Percentiles rank a stretch among this genome's conserved stretches.
These are phyloP conservation scores for Cataglyphis livida DNA, from an alignment of 2,888 invertebrate genomes.

Conservation along the genomic window DNA sequence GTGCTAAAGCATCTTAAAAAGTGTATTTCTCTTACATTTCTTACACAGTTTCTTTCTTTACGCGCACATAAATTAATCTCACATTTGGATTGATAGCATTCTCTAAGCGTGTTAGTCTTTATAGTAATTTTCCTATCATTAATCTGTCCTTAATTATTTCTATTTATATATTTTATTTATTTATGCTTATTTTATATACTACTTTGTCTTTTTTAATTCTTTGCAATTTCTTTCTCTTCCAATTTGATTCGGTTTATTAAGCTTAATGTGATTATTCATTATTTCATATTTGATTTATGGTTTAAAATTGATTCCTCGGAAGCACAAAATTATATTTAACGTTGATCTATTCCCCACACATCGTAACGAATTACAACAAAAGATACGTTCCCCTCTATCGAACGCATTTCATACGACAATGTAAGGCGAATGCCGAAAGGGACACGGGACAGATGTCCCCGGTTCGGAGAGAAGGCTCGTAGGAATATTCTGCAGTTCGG, in stretches of 20 bases:
- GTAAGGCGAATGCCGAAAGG: slow-evolving; percentile 10
- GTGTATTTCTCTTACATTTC: not conserved
- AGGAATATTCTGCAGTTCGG: slow-evolving; percentile 49
- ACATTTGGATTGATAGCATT: not conserved
- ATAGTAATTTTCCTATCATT: not conserved
- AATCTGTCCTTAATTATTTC: slow-evolving; percentile 4
- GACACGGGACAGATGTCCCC: slow-evolving; percentile 56
- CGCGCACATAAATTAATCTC: not conserved
- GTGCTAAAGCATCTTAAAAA: not conserved
- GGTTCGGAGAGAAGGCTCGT: slow-evolving; percentile 56
- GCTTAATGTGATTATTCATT: not conserved
- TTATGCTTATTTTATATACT: not conserved
- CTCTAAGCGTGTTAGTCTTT: not conserved
- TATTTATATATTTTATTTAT: not conserved
- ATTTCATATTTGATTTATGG: slow-evolving; percentile 14
- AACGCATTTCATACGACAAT: slow-evolving; percentile 3
- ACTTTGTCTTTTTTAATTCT: not conserved
- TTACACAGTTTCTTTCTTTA: no score
- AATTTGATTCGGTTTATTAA: slow-evolving; percentile 8
- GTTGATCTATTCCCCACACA: not conserved
- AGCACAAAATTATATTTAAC: not conserved
- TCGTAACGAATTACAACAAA: not conserved
- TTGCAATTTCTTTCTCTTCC: not conserved
- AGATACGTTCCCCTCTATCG: not conserved
- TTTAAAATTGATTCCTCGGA: slow-evolving; percentile 8